Percentiles rank a stretch among this genome's conserved stretches.
These are phyloP conservation scores for Epinephelus awoara DNA, from an alignment of 2,797 vertebrate genomes.

Conservation along the genomic window DNA sequence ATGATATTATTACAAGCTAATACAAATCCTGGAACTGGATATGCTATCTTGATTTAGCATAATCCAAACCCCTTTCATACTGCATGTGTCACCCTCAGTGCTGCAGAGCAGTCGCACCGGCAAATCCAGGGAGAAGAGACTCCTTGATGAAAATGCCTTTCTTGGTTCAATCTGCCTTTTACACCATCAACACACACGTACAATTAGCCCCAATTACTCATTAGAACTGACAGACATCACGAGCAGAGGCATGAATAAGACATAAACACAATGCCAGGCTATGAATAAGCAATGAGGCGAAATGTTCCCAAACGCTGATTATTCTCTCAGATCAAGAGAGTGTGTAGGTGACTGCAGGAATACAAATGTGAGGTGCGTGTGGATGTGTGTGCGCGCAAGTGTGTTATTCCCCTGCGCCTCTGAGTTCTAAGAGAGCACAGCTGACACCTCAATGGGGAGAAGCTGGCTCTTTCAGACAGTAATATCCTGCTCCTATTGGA, in stretches of 20 bases:
- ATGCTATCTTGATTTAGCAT: constrained; percentile 54
- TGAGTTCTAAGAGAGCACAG: constrained; percentile 66
- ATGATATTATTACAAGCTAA: constrained; percentile 42
- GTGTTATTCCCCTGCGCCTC: constrained; percentile 49
- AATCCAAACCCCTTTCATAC: constrained; percentile 53
- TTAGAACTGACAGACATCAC: constrained; percentile 74
- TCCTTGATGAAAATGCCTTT: constrained; percentile 60
- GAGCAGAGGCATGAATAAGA: constrained; percentile 71
- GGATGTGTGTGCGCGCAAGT: not conserved
- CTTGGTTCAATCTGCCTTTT: constrained; percentile 67
- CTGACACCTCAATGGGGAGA: constrained; percentile 71
- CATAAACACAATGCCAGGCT: constrained; percentile 70
- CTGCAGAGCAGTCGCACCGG: constrained; percentile 5
- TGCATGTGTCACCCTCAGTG: constrained; percentile 31
- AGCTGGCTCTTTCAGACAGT: constrained; percentile 57
- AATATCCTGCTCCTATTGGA: constrained; percentile 59
- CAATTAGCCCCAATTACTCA: constrained; percentile 79
- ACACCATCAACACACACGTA: constrained; percentile 47
- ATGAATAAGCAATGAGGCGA: constrained; percentile 82
- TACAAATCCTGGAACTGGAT: constrained; percentile 50
- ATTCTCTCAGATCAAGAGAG: constrained; percentile 73
- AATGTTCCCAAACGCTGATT: constrained; percentile 74
- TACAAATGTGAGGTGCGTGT: constrained; percentile 44
- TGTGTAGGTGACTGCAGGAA: constrained; percentile 66
- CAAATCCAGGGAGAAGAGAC: constrained; percentile 34